Evolutionary conservation across 2,113 vertebrate genomes (phyloP), one percentile per base, ranked within the genome.

Genomic region (Xenotilapia leptura): DNA sequence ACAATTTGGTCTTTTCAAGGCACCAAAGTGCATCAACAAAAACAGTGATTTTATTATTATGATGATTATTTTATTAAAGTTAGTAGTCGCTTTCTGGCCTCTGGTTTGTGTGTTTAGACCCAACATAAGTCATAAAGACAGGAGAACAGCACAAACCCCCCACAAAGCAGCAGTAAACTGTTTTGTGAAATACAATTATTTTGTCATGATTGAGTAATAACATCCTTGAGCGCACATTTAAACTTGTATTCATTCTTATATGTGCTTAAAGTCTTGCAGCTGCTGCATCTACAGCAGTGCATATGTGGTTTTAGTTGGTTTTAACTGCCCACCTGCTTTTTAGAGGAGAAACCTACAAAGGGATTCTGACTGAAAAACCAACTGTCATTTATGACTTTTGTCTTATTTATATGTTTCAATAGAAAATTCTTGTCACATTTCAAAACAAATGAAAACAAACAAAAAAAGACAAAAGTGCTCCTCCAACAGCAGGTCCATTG

Each of bases 321-420:
- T 5, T 40, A 3, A n/a, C 11, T n/a, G 17, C n/a, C n/a, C n/a
- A n/a, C n/a, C n/a, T n/a, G n/a, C n/a, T 26, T 26, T 60, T 36
- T 62, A 62, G 28, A 36, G 9, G 2, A 7, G 58, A 62, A 36
- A 62, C 1, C 12, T 9, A 19, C 4, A n/a, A n/a, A 62, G 28
- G 58, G 31, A 62, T 0, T 62, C 17, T 62, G 58, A 62, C 58
- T 62, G 58, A 33, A 62, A 62, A 62, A 62, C 58, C 9, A 62
- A 62, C 28, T 36, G 58, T 31, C 0, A 17, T 62, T 7, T n/a
- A 10, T 36, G 58, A 0, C 28, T 0, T 36, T 62, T 62, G 31
- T 36, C 28, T 62, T 62, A n/a, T 62, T 62, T 33, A 7, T 7
- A 33, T 62, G 26, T 60, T 60, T 60, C 5, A 31, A 31, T 31